Evolutionary conservation across 1,140 invertebrate genomes (phyloP), one percentile per base, ranked within the genome.

Genomic region (Aphelinus certus): DNA sequence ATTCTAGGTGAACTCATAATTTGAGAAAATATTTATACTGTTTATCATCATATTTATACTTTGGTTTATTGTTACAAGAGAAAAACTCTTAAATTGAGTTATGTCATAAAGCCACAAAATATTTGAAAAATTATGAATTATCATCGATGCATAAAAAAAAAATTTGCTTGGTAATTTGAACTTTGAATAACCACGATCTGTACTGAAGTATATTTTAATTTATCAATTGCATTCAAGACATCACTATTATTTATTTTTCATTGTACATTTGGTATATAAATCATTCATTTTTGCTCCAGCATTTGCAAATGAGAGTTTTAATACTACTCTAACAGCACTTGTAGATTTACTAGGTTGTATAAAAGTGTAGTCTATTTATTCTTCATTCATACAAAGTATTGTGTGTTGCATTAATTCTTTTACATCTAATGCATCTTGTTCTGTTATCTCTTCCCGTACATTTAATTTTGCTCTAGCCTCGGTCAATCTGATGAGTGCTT

Each of bases 401-500:
- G 95, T 95, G 82, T 93, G 91, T 79, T 93, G 92, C 84, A 97
- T 92, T 66, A 98, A 91, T 81, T 96, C 93, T 43, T 98, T 90
- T 42, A 97, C 92, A 84, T 98, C 95, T 71, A 90, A 85, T 3
- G 96, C 97, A 89, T 99, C 96, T 70, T 90, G 80, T 71, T 87
- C 89, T 5, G 93, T 95, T 1, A 94, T 95, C 83, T 92, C 90
- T 85, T 94, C 93, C 76, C 95, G 88, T 62, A 98, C 88, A 83
- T 97, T 96, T 10, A 94, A 82, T 81, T 95, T 92, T 5, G 96
- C 96, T 84, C 96, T 88, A 43, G 96, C 93, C 88, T 97, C 93
- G 9, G 96, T 94, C 2, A 99, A 88, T 82, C 96, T 86, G 55
- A 97, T 94, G 62, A 98, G 89, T 6, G 96, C 96, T 89, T 97